Conservation (phyloP, 2,113 vertebrate species). For the Mormyrus iriodes region DNA sequence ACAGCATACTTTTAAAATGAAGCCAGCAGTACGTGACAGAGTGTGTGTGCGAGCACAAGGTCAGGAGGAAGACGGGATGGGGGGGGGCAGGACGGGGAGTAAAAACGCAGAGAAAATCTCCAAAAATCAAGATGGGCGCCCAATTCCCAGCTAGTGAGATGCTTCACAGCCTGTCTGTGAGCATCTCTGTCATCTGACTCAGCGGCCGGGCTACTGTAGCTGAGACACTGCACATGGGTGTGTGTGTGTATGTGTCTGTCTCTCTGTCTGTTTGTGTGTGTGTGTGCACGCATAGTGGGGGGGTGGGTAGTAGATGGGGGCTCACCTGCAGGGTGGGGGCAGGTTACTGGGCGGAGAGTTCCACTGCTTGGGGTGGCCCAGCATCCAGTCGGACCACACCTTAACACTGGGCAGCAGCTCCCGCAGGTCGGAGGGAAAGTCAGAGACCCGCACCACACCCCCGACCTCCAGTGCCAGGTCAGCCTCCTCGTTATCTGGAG, state of each 20-base stretch:
- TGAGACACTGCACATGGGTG: neutral
- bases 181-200: neutral
- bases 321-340: slow-evolving; percentile 6
- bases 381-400: slow-evolving; percentile 99
- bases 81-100: neutral
- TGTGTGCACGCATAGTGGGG: slow-evolving; percentile 21
- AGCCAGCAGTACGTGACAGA: slow-evolving; percentile 41
- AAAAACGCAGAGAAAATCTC: neutral
- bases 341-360: slow-evolving; percentile 80
- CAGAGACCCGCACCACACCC: slow-evolving; percentile 80
- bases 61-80: slow-evolving; percentile 10
- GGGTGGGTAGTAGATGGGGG: slow-evolving; percentile 17
- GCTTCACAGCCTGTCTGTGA: neutral
- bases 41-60: slow-evolving; percentile 21
- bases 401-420: slow-evolving; percentile 92
- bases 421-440: slow-evolving; percentile 76
- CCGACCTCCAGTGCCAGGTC: slow-evolving; percentile 48
- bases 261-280: slow-evolving; percentile 29
- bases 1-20: slow-evolving; percentile 58
- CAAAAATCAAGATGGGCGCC: slow-evolving; percentile 6
- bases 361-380: slow-evolving; percentile 90
- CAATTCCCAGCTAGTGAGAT: neutral
- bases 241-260: neutral
- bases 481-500: slow-evolving; percentile 34
- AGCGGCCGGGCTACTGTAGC: neutral